A percentile compares a stretch with the other conserved stretches of the same genome.
These are phyloP conservation scores for Eupithecia dodoneata DNA, from an alignment of 2,888 invertebrate species.

Conservation along the genomic window DNA sequence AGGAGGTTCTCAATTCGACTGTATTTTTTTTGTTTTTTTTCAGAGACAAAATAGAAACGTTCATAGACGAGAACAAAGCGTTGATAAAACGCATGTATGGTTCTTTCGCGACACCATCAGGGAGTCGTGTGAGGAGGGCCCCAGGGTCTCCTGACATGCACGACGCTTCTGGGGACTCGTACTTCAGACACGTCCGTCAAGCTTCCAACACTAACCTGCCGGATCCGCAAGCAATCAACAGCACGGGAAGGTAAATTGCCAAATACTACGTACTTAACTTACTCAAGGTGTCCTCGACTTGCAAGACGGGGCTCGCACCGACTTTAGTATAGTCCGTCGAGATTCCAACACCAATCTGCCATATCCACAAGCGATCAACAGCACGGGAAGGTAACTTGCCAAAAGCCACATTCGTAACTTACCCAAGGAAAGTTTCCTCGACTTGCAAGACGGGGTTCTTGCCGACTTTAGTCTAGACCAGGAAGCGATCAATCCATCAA, in stretches of 20 bases:
- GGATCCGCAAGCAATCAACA: conserved; percentile 73
- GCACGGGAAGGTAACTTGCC: conserved; percentile 70
- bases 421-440: too few species aligned
- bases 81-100: conserved; percentile 97
- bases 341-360: conserved; percentile 69
- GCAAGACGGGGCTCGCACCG: conserved; percentile 74
- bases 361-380: conserved; percentile 73
- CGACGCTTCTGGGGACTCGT: conserved; percentile 68
- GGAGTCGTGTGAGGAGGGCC: conserved; percentile 71
- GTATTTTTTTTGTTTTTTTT: conserved; percentile 50
- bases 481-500: too few species aligned
- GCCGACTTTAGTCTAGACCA: too few species aligned
- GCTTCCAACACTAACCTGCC: conserved; percentile 69
- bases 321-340: conserved; percentile 71
- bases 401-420: neutral
- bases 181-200: conserved; percentile 77
- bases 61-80: conserved; percentile 97
- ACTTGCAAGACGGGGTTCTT: too few species aligned
- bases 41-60: conserved; percentile 95
- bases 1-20: too few species aligned
- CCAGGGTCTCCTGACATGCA: conserved; percentile 85
- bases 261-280: neutral
- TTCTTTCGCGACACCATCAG: conserved; percentile 87
- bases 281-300: conserved; percentile 82
- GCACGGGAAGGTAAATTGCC: conserved; percentile 68